Conservation (phyloP, 2,888 invertebrate genomes). For the Fissipunctia ypsillon region DNA sequence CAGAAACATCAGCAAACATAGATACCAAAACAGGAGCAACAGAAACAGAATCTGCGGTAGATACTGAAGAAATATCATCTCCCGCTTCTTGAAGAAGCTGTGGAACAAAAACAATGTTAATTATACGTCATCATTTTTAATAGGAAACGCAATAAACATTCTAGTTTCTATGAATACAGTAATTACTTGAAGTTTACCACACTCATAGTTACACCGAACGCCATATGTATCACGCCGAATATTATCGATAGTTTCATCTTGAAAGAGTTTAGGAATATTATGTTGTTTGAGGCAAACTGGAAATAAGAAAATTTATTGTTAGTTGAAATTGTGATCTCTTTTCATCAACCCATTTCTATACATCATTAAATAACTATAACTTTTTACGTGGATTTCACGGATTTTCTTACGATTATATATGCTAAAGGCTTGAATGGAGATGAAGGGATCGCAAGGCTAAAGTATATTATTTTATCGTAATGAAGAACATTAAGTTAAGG, state of each 20-base stretch:
- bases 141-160: constrained; percentile 70
- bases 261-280: constrained; percentile 93
- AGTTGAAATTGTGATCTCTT: not conserved
- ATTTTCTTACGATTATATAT: not conserved
- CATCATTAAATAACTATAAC: not conserved
- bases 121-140: constrained; percentile 39
- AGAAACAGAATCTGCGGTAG: constrained; percentile 93
- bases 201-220: constrained; percentile 93
- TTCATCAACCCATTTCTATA: not conserved
- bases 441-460: not conserved
- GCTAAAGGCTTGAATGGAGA: not conserved
- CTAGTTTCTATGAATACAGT: constrained; percentile 89
- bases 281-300: constrained; percentile 91
- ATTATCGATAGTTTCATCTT: constrained; percentile 94
- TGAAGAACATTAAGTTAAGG: not conserved
- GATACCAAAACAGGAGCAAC: constrained; percentile 92
- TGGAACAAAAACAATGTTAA: constrained; percentile 62
- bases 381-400: not conserved
- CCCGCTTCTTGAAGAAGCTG: constrained; percentile 87
- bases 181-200: constrained; percentile 91
- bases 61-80: constrained; percentile 91
- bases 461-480: not conserved
- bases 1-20: constrained; percentile 92
- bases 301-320: constrained; percentile 57
- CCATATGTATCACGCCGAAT: constrained; percentile 94